These are phyloP conservation scores for Synanthedon vespiformis DNA, from an alignment of 2,888 invertebrate genomes.

Conservation along the genomic window DNA sequence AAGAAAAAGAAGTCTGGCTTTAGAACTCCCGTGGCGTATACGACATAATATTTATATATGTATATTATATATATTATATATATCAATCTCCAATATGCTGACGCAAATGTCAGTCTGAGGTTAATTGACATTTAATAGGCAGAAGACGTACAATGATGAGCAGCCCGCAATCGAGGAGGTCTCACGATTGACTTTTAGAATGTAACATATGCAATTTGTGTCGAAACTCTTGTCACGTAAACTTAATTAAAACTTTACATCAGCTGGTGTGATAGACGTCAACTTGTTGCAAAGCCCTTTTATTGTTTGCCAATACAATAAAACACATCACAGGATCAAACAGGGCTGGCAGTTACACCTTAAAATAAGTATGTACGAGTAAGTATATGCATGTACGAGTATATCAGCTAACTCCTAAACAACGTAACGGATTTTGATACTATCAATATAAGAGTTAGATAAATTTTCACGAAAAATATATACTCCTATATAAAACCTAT, in stretches of 20 bases:
- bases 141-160: slow-evolving; percentile 14
- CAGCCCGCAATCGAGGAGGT: slow-evolving; percentile 10
- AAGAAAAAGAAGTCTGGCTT: too few species aligned
- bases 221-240: slow-evolving; percentile 9
- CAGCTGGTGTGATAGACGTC: background rate
- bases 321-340: background rate
- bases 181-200: slow-evolving; percentile 22
- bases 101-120: slow-evolving; percentile 4
- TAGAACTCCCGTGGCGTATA: too few species aligned
- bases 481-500: too few species aligned
- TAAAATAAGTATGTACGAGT: too few species aligned
- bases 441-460: too few species aligned
- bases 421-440: too few species aligned
- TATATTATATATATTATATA: too few species aligned
- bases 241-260: slow-evolving; percentile 7
- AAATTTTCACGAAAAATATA: too few species aligned
- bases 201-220: slow-evolving; percentile 8
- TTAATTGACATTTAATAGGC: slow-evolving; percentile 31
- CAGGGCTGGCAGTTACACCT: too few species aligned
- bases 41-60: too few species aligned
- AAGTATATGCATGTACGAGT: too few species aligned
- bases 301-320: background rate
- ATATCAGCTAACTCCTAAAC: too few species aligned
- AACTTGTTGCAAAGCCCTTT: background rate
- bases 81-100: background rate